These are phyloP conservation scores for Elephas maximus DNA, from an alignment of 2,113 vertebrate species.

Conservation along the genomic window DNA sequence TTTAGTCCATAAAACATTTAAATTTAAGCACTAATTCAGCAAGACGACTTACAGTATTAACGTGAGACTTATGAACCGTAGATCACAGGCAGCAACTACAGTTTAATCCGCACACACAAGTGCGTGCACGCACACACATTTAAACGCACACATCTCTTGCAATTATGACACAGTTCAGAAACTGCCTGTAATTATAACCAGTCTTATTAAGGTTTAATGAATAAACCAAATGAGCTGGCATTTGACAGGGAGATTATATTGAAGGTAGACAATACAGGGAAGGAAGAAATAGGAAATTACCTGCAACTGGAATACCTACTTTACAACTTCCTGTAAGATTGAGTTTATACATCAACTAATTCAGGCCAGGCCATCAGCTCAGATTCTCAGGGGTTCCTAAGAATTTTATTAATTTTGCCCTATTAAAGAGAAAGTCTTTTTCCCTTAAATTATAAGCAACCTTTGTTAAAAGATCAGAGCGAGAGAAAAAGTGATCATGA, in stretches of 20 bases:
- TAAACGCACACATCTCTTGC: not conserved
- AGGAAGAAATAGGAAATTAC: constrained; percentile 8
- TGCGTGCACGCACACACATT: not conserved
- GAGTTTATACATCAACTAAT: constrained; percentile 1
- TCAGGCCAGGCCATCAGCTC: not conserved
- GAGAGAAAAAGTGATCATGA: not conserved
- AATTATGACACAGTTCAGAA: constrained; percentile 43
- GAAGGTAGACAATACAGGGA: not conserved
- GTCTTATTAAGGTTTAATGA: not conserved
- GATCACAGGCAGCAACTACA: not conserved
- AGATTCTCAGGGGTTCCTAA: constrained; percentile 13
- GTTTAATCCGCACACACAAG: not conserved
- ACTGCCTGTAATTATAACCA: not conserved
- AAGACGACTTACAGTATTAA: constrained; percentile 45
- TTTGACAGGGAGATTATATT: not conserved
- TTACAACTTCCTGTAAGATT: not conserved
- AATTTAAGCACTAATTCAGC: constrained; percentile 16
- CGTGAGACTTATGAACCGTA: constrained; percentile 33
- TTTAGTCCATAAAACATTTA: constrained; percentile 44
- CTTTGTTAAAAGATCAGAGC: constrained; percentile 25
- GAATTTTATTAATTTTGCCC: constrained; percentile 7
- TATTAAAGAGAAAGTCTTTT: not conserved
- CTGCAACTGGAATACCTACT: not conserved
- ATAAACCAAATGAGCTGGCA: not conserved
- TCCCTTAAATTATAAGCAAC: not conserved